Percentiles rank a stretch among this genome's conserved stretches.
Conservation (phyloP, 2,797 vertebrate genomes). For the Sebastes cheni region DNA sequence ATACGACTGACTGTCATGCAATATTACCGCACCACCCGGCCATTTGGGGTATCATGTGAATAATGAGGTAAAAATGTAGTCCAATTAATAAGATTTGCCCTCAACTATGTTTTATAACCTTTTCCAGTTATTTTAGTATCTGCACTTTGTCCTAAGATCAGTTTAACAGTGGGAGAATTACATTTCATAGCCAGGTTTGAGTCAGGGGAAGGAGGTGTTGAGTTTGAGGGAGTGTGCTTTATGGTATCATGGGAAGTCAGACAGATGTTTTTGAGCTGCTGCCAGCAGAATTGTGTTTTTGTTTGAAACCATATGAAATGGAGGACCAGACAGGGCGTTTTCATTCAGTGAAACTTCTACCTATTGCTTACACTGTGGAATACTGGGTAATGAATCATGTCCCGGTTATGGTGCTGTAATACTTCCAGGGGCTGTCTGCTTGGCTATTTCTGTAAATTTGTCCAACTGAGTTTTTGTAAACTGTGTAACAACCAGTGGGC, state of each 20-base stretch:
- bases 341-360: background rate
- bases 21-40: background rate
- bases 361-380: background rate
- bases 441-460: background rate
- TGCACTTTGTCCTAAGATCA: background rate
- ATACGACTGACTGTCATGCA: background rate
- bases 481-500: too few relatives aligned
- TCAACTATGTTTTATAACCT: background rate
- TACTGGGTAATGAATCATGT: background rate
- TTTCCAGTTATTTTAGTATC: background rate
- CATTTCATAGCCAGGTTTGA: background rate
- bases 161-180: background rate
- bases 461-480: background rate
- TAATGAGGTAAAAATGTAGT: background rate
- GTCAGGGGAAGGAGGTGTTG: background rate
- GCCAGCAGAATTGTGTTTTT: conserved; percentile 8
- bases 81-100: background rate
- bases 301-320: background rate
- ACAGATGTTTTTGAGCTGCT: conserved; percentile 39
- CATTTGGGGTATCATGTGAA: background rate
- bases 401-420: background rate
- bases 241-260: conserved; percentile 2
- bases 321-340: conserved; percentile 1
- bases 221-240: background rate
- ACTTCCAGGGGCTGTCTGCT: background rate